Percentiles rank a stretch among this genome's conserved stretches.
Conservation (phyloP, 1,140 invertebrate species). For the Ceratosolen solmsi region DNA sequence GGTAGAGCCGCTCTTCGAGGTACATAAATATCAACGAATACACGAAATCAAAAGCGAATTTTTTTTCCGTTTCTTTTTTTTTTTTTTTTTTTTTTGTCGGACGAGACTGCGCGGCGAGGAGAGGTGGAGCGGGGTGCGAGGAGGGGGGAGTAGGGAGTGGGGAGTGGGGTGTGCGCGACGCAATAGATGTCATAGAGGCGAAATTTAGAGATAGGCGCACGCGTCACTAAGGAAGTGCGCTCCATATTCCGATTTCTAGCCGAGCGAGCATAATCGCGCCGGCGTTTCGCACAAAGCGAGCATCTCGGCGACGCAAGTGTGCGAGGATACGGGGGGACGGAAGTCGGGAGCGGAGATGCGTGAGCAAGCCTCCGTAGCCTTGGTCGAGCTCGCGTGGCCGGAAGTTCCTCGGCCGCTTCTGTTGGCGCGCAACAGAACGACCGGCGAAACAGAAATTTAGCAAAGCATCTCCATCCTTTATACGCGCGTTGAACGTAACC, state of each 20-base stretch:
- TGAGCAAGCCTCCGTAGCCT: not conserved
- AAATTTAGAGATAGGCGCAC: not conserved
- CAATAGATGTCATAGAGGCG: not conserved
- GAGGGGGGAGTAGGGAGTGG: not conserved
- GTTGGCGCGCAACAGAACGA: too few relatives aligned
- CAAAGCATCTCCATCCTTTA: not conserved
- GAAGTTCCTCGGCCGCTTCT: not conserved
- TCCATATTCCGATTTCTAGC: not conserved
- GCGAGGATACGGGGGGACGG: not conserved
- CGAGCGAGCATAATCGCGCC: not conserved
- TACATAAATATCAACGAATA: too few relatives aligned
- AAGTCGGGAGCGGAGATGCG: not conserved
- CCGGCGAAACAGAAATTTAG: conserved; percentile 38
- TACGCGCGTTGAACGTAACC: not conserved
- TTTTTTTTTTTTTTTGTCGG: too few relatives aligned
- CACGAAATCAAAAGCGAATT: too few relatives aligned
- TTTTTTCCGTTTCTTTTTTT: too few relatives aligned
- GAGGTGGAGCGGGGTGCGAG: too few relatives aligned
- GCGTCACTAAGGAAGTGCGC: not conserved
- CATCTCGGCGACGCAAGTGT: not conserved
- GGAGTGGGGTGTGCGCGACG: not conserved
- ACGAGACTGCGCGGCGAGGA: too few relatives aligned
- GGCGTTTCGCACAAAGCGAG: not conserved
- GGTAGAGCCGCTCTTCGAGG: too few relatives aligned
- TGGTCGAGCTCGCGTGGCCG: not conserved